Evolutionary conservation across 1,140 invertebrate genomes (phyloP).

Genomic region (Drosophila sp.): DNA sequence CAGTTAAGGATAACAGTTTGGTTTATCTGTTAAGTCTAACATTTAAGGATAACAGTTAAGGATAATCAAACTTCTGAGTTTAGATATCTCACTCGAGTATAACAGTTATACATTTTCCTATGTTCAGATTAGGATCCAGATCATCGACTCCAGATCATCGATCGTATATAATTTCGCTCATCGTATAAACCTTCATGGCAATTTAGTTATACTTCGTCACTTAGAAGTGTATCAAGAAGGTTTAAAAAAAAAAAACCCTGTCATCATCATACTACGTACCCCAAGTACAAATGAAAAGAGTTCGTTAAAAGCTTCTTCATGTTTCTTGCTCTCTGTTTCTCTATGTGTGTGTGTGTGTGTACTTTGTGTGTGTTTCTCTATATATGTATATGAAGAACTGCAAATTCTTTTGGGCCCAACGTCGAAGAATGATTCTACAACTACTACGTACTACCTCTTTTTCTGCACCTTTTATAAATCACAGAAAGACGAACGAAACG

Average conservation of each 20-base stretch:
- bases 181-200: neutral
- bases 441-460: conserved; percentile 49
- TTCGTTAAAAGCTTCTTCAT: conserved; percentile 81
- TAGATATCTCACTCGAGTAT: no score
- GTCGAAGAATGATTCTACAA: conserved; percentile 71
- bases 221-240: conserved; percentile 4
- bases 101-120: no score
- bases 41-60: neutral
- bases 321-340: conserved; percentile 54
- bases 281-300: conserved; percentile 79
- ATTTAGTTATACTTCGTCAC: neutral
- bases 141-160: neutral
- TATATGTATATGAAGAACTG: conserved; percentile 45
- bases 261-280: conserved; percentile 69
- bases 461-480: conserved; percentile 76
- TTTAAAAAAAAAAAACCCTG: conserved; percentile 53
- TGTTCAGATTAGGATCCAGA: no score
- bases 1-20: neutral
- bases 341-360: conserved; percentile 13
- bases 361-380: conserved; percentile 21
- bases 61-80: no score
- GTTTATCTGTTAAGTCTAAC: neutral
- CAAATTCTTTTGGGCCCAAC: conserved; percentile 74
- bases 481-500: conserved; percentile 69
- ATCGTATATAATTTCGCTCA: neutral